Base-by-base conservation (phyloP, 1,140 invertebrate species). In the Musca domestica region DNA sequence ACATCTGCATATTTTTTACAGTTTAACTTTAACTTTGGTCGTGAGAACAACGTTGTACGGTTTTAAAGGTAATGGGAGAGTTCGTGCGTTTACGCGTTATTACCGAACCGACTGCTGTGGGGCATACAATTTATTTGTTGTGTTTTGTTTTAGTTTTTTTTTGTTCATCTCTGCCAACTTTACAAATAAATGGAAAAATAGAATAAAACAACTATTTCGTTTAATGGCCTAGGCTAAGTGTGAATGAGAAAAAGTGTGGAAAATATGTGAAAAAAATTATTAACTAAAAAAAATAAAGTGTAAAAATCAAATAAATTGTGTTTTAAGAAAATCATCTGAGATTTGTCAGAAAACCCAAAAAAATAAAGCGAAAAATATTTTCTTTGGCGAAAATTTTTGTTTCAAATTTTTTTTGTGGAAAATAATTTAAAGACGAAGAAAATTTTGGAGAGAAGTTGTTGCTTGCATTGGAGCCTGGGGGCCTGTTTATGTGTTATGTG, bases 21-120 rank as follows among this genome's bases (percentile, higher is more conserved):
- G 56, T 61, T 61, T 61, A 61, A 61, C 27, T 27, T 27, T n/a
- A 61, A 30, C 56, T 61, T 61, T 61, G 56, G 56, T 61, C 56
- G 56, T 61, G 56, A 34, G 27, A 30, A 41, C 34, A 41, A 41
- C 34, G 34, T 41, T 34, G 27, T 27, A 61, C 56, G 56, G 30
- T 61, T 61, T 20, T 30, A 41, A 41, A 41, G 34, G 34, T 41
- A 41, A 41, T 30, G 9, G 10, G 9, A 30, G 3, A 4, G 27
- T 30, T 30, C 27, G 27, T 30, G 3, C 27, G 27, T 30, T 3
- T 30, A 30, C 27, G 27, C 27, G 27, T 49, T 49, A 49, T 49
- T 49, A n/a, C 47, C 27, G 27, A 30, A n/a, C n/a, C 6, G 12
- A 41, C 30, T 58, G 4, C 20, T 51, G 54, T n/a, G 54, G 25